Conservation (phyloP, 2,113 vertebrate species). For the Phycodurus eques region DNA sequence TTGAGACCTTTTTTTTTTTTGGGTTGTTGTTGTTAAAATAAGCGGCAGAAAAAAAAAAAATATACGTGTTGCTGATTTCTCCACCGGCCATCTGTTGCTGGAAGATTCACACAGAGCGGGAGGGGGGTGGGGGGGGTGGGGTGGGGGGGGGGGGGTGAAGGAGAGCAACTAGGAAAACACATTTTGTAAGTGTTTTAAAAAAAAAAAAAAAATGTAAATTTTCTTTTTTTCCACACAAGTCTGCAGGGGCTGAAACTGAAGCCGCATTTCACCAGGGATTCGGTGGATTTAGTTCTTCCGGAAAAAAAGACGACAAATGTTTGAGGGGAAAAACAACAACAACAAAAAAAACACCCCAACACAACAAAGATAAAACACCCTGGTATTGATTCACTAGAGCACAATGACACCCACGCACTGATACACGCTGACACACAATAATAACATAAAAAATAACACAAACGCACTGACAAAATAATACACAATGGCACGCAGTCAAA, state of each 20-base stretch:
- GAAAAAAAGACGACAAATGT: constrained; percentile 8
- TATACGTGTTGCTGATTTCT: constrained; percentile 69
- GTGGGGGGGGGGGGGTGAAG: background rate
- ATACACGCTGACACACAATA: no score
- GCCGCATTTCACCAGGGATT: constrained; percentile 17
- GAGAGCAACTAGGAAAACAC: constrained; percentile 14
- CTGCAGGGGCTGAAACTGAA: background rate
- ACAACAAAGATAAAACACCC: background rate
- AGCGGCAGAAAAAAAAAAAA: constrained; percentile 70
- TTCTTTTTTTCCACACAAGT: background rate
- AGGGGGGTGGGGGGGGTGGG: no score
- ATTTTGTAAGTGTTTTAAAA: constrained; percentile 45
- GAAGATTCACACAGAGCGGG: constrained; percentile 58
- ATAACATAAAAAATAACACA: no score
- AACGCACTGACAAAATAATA: no score
- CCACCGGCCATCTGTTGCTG: constrained; percentile 72
- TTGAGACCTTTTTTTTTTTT: constrained; percentile 58
- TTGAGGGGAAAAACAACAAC: no score
- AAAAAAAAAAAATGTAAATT: no score
- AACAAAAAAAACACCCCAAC: background rate
- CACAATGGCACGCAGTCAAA: no score
- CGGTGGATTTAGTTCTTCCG: constrained; percentile 2
- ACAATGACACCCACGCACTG: background rate
- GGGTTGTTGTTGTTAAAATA: constrained; percentile 47
- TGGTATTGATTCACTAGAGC: background rate